Evolutionary conservation across 2,888 invertebrate genomes (phyloP).

Genomic region (Trichopria drosophilae): DNA sequence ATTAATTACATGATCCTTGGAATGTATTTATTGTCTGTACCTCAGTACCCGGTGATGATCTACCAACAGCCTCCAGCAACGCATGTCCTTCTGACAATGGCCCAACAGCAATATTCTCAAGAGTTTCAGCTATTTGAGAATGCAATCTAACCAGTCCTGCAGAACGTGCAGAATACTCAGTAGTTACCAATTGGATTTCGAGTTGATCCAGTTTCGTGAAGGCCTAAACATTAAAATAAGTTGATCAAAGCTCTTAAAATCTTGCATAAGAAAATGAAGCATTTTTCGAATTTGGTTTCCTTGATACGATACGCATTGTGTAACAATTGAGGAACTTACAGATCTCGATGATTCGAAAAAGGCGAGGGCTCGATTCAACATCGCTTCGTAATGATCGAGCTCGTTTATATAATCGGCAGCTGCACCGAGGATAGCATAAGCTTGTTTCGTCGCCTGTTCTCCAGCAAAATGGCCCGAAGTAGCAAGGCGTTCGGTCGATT

Average conservation of each 20-base stretch:
- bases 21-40: too few species aligned
- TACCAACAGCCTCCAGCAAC: constrained; percentile 70
- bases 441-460: constrained; percentile 68
- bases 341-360: constrained; percentile 73
- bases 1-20: too few species aligned
- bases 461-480: constrained; percentile 72
- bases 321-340: constrained; percentile 58
- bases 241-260: constrained; percentile 1
- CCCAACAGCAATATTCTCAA: constrained; percentile 69
- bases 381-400: constrained; percentile 70
- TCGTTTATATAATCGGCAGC: constrained; percentile 73
- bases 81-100: constrained; percentile 74
- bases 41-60: constrained; percentile 67
- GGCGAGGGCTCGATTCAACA: constrained; percentile 68
- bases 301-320: not conserved
- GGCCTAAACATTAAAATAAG: constrained; percentile 60
- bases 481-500: constrained; percentile 76
- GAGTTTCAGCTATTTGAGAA: constrained; percentile 66
- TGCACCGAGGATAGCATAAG: constrained; percentile 68
- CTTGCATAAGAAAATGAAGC: not conserved
- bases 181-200: constrained; percentile 71
- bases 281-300: constrained; percentile 5
- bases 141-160: constrained; percentile 70
- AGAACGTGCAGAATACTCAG: constrained; percentile 68
- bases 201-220: constrained; percentile 73